Evolutionary conservation across 2,113 vertebrate species (phyloP), one percentile per base, ranked within the genome.

Genomic region (Polyodon spathula): DNA sequence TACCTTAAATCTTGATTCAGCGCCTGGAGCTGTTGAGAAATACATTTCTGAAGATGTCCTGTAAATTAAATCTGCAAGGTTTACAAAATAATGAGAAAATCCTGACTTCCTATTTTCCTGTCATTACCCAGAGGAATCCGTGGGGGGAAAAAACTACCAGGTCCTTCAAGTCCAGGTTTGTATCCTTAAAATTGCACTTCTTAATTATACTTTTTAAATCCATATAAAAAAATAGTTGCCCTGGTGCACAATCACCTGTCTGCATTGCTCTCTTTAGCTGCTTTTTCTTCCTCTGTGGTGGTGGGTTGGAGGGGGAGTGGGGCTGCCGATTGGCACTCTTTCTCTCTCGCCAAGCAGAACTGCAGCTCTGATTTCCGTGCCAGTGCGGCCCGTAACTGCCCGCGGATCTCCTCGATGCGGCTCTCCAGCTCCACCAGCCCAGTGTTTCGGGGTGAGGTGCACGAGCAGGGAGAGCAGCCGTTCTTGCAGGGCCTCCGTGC

Each of bases 371-470:
- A 86, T 14, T 83, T 87, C 71, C 86, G 74, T 46, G 76, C 62
- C 70, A 95, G 73, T 0, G 92, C 91, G 0, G 54, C 64, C 0
- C 74, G 78, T 55, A 97, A 76, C 62, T 85, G 84, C 0, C 84
- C 86, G 1, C 83, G 80, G 59, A 89, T 84, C 4, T 59, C 71
- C 11, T 80, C 73, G 0, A 97, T 97, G 62, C 73, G 77, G 38
- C 66, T 70, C 70, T 93, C 87, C 57, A 97, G 84, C 65, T 86
- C 82, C 71, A 68, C 70, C 7, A 93, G 77, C 71, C 94, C 91
- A 0, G 69, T 78, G 0, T 81, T 68, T 37, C 50, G 0, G 58
- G 58, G 52, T 1, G 74, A 2, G 0, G 61, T 65, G 39, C 0
- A 43, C 0, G 82, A 62, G 0, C 69, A 14, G 2, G 57, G 68